These are phyloP conservation scores for Agapostemon virescens DNA, from an alignment of 2,888 invertebrate species.

Conservation along the genomic window DNA sequence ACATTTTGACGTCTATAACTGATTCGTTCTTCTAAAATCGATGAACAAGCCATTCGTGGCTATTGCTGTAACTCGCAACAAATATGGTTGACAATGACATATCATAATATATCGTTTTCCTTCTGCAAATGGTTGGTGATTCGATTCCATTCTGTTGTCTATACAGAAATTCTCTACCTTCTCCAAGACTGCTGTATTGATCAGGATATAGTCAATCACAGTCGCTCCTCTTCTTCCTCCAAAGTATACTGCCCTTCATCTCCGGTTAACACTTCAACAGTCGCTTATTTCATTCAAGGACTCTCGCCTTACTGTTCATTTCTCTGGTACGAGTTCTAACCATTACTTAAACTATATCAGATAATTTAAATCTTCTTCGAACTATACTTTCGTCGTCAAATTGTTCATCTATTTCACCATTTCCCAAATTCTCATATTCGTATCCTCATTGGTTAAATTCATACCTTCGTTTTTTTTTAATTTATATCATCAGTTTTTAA, in stretches of 20 bases:
- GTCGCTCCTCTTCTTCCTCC: not conserved
- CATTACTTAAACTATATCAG: not conserved
- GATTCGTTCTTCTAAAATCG: not conserved
- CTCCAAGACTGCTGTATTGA: not conserved
- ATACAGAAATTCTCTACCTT: not conserved
- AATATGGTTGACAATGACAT: not conserved
- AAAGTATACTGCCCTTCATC: not conserved
- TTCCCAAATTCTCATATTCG: not conserved
- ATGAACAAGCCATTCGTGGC: not conserved
- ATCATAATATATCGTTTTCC: not conserved
- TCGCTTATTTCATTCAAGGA: not conserved
- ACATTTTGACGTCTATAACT: not conserved
- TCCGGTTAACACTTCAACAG: not conserved
- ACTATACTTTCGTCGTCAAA: not conserved
- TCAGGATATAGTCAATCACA: not conserved
- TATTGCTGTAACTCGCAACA: not conserved
- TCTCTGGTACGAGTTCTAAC: not conserved
- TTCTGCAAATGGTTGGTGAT: not conserved
- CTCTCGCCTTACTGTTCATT: not conserved
- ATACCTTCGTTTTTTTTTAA: not conserved
- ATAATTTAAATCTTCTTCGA: not conserved
- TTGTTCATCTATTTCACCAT: not conserved
- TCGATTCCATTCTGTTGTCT: not conserved
- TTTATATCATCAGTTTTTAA: no score
- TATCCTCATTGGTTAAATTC: not conserved